Conservation (phyloP, 2,113 vertebrate genomes). For the Casuarius casuarius region DNA sequence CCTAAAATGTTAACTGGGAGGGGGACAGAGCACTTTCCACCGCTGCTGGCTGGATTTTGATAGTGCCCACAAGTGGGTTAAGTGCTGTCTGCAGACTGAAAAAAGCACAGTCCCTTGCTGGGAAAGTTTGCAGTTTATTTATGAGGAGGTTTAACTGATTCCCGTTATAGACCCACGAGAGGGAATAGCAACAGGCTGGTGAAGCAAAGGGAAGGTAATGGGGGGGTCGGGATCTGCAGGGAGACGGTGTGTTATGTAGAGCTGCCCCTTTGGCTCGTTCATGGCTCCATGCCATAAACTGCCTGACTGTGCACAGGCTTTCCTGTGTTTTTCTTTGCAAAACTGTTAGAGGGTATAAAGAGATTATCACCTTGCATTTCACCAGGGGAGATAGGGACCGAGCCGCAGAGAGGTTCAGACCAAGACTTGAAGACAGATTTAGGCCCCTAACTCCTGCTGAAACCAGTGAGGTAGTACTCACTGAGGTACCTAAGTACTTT, state of each 20-base stretch:
- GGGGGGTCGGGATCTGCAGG: not conserved
- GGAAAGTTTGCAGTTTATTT: not conserved
- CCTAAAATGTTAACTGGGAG: not conserved
- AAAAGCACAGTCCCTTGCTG: not conserved
- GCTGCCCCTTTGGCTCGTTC: not conserved
- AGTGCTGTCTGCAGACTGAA: not conserved
- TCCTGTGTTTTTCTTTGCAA: not conserved
- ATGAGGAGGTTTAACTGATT: too few relatives aligned
- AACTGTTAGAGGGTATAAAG: not conserved
- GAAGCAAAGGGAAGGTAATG: not conserved
- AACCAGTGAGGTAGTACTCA: not conserved
- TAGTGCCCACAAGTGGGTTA: not conserved
- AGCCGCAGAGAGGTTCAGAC: not conserved
- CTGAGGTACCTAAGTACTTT: not conserved
- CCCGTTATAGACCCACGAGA: not conserved
- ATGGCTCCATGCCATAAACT: not conserved
- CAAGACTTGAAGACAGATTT: not conserved
- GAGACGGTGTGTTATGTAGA: not conserved
- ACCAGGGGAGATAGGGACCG: not conserved
- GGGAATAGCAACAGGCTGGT: not conserved
- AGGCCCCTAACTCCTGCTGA: not conserved
- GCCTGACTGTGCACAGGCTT: rapidly evolving
- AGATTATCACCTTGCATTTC: not conserved
- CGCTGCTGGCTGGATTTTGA: too few relatives aligned
- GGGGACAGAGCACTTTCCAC: not conserved